Base-by-base conservation (phyloP, 2,888 invertebrate species). In the Deilephila porcellus region DNA sequence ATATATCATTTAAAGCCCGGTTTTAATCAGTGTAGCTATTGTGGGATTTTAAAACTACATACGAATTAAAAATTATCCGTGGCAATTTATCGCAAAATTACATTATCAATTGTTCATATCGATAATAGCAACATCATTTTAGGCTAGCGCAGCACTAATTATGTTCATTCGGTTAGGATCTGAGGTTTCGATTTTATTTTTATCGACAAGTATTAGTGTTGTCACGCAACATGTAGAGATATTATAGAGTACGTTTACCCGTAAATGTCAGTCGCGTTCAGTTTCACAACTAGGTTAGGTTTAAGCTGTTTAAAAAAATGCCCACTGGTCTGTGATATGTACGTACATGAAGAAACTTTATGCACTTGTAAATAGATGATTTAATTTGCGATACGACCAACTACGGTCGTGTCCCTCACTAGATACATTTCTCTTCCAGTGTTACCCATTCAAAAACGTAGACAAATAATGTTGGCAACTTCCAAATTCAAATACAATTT, bases 241-340 rank as follows among this genome's bases (percentile, higher is more conserved):
- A 17, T 29, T 60, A 60, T n/a, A 56, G 4, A 60, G 60, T 25
- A 60, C 37, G 6, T 20, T 45, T 59, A 56, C 63, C 37, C 59
- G 59, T 67, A n/a, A 73, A 70, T 34, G 19, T 32, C 71, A 78
- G 70, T 75, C 76, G 70, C 76, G 76, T 79, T 79, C 59, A 70
- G 52, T 71, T 67, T 25, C 67, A 78, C 62, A 63, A 20, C 72
- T 84, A 85, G 78, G 82, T 84, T 85, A 86, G 83, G 76, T 84
- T 82, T 71, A 75, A 80, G 79, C 79, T 79, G 76, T 77, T 81
- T 80, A 80, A 77, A 79, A 82, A 81, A 84, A 78, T 78, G 77
- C 84, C 85, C 84, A 78, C 83, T 83, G 83, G 85, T 85, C 90
- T 90, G 90, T 90, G 89, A 89, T 90, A 89, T 85, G 82, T 85